Conservation (phyloP, 2,113 vertebrate genomes). For the Nothobranchius furzeri region DNA sequence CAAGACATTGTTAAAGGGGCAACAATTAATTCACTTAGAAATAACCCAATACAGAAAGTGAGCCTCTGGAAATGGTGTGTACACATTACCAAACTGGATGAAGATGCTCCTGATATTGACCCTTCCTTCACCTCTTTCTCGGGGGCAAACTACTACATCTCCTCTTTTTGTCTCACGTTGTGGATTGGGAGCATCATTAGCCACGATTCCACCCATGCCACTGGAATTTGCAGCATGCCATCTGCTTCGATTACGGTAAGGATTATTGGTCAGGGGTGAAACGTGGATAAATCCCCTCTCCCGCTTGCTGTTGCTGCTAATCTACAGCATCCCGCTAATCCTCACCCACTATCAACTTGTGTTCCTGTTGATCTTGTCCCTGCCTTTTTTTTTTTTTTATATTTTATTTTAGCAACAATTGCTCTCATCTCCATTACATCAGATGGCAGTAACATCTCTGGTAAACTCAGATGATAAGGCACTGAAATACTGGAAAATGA, state of each 20-base stretch:
- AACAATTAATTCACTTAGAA: too few species aligned
- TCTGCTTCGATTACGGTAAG: conserved; percentile 69
- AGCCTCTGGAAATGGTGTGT: background rate
- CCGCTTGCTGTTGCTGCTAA: conserved; percentile 52
- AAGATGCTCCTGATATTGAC: conserved; percentile 12
- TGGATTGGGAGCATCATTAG: conserved; percentile 67
- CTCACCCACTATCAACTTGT: conserved; percentile 16
- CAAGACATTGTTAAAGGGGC: too few species aligned
- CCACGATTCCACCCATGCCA: conserved; percentile 64
- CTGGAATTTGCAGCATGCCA: conserved; percentile 65
- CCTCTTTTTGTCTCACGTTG: conserved; percentile 45
- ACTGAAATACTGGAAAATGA: background rate
- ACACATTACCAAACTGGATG: background rate
- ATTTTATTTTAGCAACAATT: background rate
- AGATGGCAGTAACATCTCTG: background rate
- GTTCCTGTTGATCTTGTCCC: conserved; percentile 24
- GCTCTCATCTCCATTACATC: background rate
- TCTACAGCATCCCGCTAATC: conserved; percentile 55
- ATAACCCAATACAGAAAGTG: background rate
- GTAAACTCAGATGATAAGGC: background rate
- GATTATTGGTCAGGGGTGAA: conserved; percentile 71
- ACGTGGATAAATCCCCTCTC: conserved; percentile 46
- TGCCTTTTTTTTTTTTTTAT: conserved; percentile 14
- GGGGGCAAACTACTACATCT: conserved; percentile 5
- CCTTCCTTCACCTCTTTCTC: conserved; percentile 15